Conservation (phyloP, 1,140 invertebrate species). For the Lordiphosa collinella region DNA sequence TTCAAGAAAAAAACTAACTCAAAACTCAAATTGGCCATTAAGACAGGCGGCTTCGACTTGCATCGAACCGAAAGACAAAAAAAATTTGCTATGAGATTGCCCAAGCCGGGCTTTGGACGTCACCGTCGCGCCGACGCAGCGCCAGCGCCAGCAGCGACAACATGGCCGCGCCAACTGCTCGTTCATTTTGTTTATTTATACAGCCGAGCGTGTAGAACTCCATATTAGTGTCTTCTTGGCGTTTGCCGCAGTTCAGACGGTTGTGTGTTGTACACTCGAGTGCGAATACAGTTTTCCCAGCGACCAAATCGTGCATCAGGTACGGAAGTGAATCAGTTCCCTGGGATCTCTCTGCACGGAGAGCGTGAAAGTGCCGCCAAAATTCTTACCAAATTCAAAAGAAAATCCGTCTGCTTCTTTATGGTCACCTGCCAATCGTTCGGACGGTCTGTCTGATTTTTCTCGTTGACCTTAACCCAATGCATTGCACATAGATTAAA, state of each 20-base stretch:
- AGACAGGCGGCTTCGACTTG: conserved; percentile 46
- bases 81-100: conserved; percentile 8
- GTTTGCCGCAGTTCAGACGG: conserved; percentile 70
- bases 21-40: conserved; percentile 60
- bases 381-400: conserved; percentile 1
- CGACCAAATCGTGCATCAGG: conserved; percentile 28
- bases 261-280: conserved; percentile 11
- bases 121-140: conserved; percentile 14
- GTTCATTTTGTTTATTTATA: conserved; percentile 78
- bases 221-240: conserved; percentile 79
- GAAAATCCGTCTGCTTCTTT: neutral
- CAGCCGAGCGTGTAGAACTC: conserved; percentile 70
- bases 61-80: conserved; percentile 41
- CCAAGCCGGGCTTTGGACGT: neutral
- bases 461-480: conserved; percentile 78
- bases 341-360: neutral
- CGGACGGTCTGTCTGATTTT: conserved; percentile 50
- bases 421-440: neutral
- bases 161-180: conserved; percentile 38
- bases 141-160: conserved; percentile 21
- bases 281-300: conserved; percentile 8
- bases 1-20: conserved; percentile 24
- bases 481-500: conserved; percentile 72
- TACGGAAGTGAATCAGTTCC: conserved; percentile 54
- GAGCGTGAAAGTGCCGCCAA: conserved; percentile 46